These are phyloP conservation scores for Mesembrinibis cayennensis DNA, from an alignment of 2,113 vertebrate genomes.

Conservation along the genomic window DNA sequence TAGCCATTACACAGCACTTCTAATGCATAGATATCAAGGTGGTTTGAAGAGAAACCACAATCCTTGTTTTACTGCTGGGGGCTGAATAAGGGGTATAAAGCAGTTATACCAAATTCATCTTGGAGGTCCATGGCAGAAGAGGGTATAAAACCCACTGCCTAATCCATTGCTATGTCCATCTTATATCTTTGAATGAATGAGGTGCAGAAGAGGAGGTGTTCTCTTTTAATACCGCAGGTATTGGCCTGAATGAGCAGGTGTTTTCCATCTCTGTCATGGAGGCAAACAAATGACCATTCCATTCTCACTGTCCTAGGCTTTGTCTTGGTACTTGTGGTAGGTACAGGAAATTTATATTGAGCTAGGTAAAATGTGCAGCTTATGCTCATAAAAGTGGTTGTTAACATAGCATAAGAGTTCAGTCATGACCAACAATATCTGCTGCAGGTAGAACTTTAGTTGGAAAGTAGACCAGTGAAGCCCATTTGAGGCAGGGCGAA, in stretches of 20 bases:
- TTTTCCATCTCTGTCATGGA: not conserved
- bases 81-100: not conserved
- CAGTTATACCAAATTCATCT: not conserved
- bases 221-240: not conserved
- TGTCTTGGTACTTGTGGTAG: not conserved
- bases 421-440: not conserved
- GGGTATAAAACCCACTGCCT: not conserved
- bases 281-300: not conserved
- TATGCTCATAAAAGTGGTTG: not conserved
- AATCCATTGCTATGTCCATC: not conserved
- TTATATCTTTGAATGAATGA: not conserved
- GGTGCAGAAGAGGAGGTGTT: not conserved
- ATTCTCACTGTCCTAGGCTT: not conserved
- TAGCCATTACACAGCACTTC: not conserved
- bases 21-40: not conserved
- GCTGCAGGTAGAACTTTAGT: not conserved
- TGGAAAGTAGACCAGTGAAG: not conserved
- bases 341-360: not conserved
- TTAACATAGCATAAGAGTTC: not conserved
- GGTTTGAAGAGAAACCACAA: not conserved
- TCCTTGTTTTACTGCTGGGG: not conserved
- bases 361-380: not conserved
- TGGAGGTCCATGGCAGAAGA: not conserved
- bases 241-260: not conserved
- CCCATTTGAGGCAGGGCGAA: not conserved